Percentiles rank a stretch among this genome's conserved stretches.
These are phyloP conservation scores for Microplitis mediator DNA, from an alignment of 1,140 invertebrate genomes.

Conservation along the genomic window DNA sequence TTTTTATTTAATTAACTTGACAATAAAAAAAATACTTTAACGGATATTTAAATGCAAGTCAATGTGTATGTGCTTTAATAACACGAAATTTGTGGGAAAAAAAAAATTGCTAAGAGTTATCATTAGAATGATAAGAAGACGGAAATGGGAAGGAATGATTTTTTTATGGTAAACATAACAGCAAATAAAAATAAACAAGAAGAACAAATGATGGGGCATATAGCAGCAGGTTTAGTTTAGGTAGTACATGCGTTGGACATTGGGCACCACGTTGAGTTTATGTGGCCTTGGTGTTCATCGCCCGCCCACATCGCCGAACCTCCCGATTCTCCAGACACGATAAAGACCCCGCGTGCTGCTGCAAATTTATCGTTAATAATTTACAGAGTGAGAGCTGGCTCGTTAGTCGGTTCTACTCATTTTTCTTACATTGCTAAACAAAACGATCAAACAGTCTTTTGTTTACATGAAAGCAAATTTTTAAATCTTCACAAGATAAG, in stretches of 20 bases:
- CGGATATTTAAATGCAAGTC: too few species aligned
- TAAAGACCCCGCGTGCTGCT: slow-evolving; percentile 40
- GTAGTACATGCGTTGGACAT: slow-evolving; percentile 9
- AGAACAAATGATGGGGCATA: not conserved
- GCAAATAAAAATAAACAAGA: not conserved
- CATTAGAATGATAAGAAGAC: too few species aligned
- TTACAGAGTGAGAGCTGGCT: slow-evolving; percentile 36
- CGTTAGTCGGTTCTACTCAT: slow-evolving; percentile 7
- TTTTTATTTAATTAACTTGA: too few species aligned
- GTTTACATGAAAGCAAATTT: not conserved
- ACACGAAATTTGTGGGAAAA: too few species aligned
- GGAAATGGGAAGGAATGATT: too few species aligned
- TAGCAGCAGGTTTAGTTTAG: slow-evolving; percentile 15
- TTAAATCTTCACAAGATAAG: too few species aligned
- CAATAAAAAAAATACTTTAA: too few species aligned
- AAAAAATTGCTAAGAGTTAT: too few species aligned
- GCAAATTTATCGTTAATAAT: slow-evolving; percentile 56
- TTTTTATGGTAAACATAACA: too few species aligned
- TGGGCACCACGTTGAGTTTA: slow-evolving; percentile 34
- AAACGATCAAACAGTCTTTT: not conserved
- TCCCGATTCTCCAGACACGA: slow-evolving; percentile 47
- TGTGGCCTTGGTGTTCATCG: slow-evolving; percentile 35
- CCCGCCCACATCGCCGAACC: slow-evolving; percentile 52
- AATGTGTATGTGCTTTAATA: too few species aligned
- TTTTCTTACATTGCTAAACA: slow-evolving; percentile 3